Evolutionary conservation across 2,797 vertebrate genomes (phyloP), one percentile per base, ranked within the genome.

Genomic region (Falco cherrug): DNA sequence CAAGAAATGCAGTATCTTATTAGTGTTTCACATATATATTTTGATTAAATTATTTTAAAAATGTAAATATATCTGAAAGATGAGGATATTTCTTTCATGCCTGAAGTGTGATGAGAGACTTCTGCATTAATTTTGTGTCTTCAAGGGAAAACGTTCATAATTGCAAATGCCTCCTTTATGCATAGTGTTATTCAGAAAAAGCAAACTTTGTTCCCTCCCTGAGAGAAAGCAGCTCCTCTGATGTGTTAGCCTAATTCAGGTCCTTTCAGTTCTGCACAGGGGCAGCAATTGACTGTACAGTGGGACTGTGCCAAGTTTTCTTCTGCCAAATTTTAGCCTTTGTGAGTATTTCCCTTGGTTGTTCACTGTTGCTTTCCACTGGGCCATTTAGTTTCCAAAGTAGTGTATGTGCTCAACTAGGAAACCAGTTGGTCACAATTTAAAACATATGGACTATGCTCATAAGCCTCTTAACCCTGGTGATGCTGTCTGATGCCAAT

Each of bases 31-130:
- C 13, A 28, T 37, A 28, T 14, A 37, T 80, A 33, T 94, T 77
- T 94, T 90, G 56, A 43, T 81, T 59, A 12, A 14, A 31, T 91
- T 90, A 13, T 43, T 76, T 82, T 87, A 20, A 90, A 92, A 87
- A 63, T 68, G 47, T 48, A 95, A 95, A 47, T 82, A 79, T 83
- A 83, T 93, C 80, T 84, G 71, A 86, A 96, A 47, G 22, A 67
- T 59, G 11, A 59, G 79, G 41, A 8, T 51, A 29, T 85, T 84
- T 78, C 53, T 84, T 89, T 79, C 68, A 29, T 90, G 31, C 54
- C 43, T 77, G 83, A 53, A 51, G 33, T 84, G 47, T 5, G 3
- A 45, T 48, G 35, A 68, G n/a, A 63, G 16, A 56, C 1, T 1
- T 78, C 69, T 86, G 31, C 37, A 33, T 87, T 91, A 57, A 93